These are phyloP conservation scores for Charadrius vociferus DNA, from an alignment of 2,113 vertebrate genomes.

Conservation along the genomic window DNA sequence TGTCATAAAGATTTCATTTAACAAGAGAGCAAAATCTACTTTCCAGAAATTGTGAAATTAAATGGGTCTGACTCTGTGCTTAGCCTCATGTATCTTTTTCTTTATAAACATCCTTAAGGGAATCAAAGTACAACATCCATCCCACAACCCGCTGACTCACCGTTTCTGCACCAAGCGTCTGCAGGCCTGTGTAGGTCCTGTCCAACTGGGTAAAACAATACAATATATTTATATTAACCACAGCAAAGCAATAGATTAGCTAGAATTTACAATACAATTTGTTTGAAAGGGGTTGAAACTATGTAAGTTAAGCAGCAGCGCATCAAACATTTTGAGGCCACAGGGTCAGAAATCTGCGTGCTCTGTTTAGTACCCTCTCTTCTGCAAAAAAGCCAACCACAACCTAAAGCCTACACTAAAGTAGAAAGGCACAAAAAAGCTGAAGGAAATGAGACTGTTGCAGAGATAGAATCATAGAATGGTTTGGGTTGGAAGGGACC, in stretches of 20 bases:
- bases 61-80: neutral
- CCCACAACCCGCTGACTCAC: slow-evolving; percentile 66
- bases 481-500: neutral
- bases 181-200: slow-evolving; percentile 96
- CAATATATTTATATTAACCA: neutral
- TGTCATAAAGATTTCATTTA: neutral
- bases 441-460: neutral
- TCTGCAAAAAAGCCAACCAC: neutral
- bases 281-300: neutral
- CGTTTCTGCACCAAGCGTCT: slow-evolving; percentile 97
- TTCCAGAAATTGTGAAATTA: neutral
- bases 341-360: neutral
- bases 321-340: neutral
- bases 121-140: neutral
- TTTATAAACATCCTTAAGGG: neutral
- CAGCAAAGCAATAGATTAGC: neutral
- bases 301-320: neutral
- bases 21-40: neutral
- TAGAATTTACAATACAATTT: neutral
- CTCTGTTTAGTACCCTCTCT: neutral
- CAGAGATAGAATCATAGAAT: neutral
- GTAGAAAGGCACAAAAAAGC: neutral
- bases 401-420: neutral
- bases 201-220: slow-evolving; percentile 84
- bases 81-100: neutral